Conservation (phyloP, 2,113 vertebrate genomes). For the Leucosticte australis region DNA sequence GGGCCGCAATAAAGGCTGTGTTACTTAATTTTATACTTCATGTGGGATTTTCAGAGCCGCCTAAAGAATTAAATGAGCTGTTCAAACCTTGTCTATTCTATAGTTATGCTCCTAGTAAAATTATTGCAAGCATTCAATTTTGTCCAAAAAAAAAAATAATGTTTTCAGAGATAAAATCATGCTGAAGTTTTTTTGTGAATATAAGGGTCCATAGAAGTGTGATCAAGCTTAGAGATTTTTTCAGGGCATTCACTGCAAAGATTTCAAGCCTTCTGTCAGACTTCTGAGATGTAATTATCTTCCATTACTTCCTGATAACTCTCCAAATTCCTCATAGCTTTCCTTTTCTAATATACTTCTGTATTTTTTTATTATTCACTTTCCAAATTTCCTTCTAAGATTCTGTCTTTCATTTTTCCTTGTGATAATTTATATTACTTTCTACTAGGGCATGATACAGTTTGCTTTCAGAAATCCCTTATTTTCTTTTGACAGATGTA, state of each 20-base stretch:
- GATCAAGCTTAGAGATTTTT: neutral
- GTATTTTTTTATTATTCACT: neutral
- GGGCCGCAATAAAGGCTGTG: neutral
- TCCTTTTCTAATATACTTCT: slow-evolving; percentile 9
- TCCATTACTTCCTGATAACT: neutral
- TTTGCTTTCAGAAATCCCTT: slow-evolving; percentile 13
- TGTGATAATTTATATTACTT: slow-evolving; percentile 15
- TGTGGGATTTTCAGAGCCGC: neutral
- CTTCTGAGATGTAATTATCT: neutral
- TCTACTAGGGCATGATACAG: neutral
- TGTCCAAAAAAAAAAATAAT: neutral
- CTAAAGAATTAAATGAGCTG: slow-evolving; percentile 29
- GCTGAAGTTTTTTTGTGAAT: neutral
- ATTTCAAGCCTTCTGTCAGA: neutral
- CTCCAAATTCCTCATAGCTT: slow-evolving; percentile 10
- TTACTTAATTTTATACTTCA: slow-evolving; percentile 1
- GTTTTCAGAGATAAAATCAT: neutral
- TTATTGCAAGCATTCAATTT: neutral
- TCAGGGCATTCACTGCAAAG: neutral
- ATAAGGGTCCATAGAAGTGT: neutral
- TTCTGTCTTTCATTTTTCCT: neutral
- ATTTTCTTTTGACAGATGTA: slow-evolving; percentile 30
- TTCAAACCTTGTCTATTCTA: neutral
- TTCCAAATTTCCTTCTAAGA: slow-evolving; percentile 3
- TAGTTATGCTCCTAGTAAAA: neutral